Conservation (phyloP, 2,797 vertebrate species). For the Valencia hispanica region DNA sequence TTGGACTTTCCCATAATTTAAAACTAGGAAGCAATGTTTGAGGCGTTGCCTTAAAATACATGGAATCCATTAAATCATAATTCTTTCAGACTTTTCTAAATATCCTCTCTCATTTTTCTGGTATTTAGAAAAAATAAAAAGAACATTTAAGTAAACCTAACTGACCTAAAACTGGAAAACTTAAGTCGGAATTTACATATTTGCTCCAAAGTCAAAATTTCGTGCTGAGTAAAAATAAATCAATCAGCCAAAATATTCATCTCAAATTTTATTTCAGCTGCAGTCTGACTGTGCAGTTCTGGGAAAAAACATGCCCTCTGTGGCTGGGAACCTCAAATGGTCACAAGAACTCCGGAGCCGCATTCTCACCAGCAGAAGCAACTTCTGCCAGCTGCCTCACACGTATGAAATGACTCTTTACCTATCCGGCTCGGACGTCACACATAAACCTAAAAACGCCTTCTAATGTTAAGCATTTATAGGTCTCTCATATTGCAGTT, state of each 20-base stretch:
- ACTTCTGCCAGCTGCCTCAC: slow-evolving; percentile 73
- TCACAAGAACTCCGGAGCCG: slow-evolving; percentile 79
- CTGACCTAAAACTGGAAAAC: background rate
- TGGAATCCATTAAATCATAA: no score
- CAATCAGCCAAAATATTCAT: slow-evolving; percentile 5
- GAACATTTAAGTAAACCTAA: no score
- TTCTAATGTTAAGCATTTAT: background rate
- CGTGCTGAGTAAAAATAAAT: background rate
- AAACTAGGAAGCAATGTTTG: no score
- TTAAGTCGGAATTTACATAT: background rate
- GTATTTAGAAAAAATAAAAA: background rate
- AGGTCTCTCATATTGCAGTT: background rate
- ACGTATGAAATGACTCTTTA: slow-evolving; percentile 59
- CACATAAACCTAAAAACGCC: slow-evolving; percentile 3
- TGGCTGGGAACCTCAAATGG: slow-evolving; percentile 83
- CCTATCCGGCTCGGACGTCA: background rate
- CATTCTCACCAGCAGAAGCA: slow-evolving; percentile 75
- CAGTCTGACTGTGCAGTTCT: slow-evolving; percentile 65
- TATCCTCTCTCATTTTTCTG: no score
- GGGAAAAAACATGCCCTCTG: slow-evolving; percentile 80
- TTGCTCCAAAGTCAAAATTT: background rate
- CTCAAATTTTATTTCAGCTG: slow-evolving; percentile 69
- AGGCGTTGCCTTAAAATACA: no score
- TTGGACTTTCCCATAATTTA: no score
- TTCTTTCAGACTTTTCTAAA: background rate